Base-by-base conservation (phyloP, 2,888 invertebrate species). In the Euproctis similis region DNA sequence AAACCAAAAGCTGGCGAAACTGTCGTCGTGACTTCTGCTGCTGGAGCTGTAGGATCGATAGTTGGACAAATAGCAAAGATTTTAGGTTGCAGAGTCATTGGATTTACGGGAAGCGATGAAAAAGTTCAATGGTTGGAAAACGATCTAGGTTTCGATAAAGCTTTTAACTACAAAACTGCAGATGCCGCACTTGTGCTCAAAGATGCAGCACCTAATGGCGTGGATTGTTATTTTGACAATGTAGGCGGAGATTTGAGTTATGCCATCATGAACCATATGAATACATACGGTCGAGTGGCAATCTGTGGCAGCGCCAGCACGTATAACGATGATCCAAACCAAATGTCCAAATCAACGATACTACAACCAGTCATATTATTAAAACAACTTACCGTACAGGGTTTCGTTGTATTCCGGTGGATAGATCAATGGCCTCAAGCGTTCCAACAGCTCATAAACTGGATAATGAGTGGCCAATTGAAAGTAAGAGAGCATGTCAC, bases 61-160 rank as follows among this genome's bases (percentile, higher is more conserved):
- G 92, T 91, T 0, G 92, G 92, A 1, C 92, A 93, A 69, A 90
- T 93, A 28, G 92, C 89, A 0, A 92, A 91, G 64, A 87, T 91
- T 9, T 88, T 89, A 68, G 89, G 87, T 39, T 73, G 70, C 37
- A 63, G 28, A 43, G 74, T 92, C 0, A 89, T 93, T 40, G 93
- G 92, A 0, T 88, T 91, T 47, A 88, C 90, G 7, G 92, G 92
- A 3, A 85, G 88, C 0, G 89, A 92, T 33, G 88, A 87, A 4
- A 93, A 94, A 70, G 89, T 89, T 18, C 65, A 86, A 37, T 92
- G 90, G 90, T 64, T 92, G 3, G 86, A 80, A 24, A 26, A 28
- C 4, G 87, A 89, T 12, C 61, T 92, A 1, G 88, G 89, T 4
- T 92, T 92, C 52, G 90, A 93, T 56, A 73, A 85, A 44, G 91